Evolutionary conservation across 2,113 vertebrate genomes (phyloP), one percentile per base, ranked within the genome.

Genomic region (Scalopus aquaticus): DNA sequence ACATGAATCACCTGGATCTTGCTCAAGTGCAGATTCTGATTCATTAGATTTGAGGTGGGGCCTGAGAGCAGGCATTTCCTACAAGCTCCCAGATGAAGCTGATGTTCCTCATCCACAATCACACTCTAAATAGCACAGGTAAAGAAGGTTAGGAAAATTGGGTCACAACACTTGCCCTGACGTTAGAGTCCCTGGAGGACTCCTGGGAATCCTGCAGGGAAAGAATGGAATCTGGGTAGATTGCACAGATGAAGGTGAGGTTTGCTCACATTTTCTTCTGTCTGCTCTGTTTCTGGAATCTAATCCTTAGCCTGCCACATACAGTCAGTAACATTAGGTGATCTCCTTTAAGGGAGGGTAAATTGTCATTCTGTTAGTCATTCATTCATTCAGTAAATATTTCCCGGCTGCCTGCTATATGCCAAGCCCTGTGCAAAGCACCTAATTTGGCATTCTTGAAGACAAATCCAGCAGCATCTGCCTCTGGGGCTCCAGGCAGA

Each of bases 391-490:
- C 62, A 32, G 60, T 82, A 65, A 49, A 54, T 95, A 73, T 86
- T 95, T 94, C 58, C 78, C 39, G n/a, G 76, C 62, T 78, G 42
- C 70, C 87, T 87, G 69, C 67, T 77, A 5, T 88, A 74, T 74
- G 42, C 37, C 93, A 88, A 92, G 39, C 32, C 37, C 30, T 80
- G 16, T 54, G 81, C 6, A 77, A 49, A 93, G 51, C 37, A 69
- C 37, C 39, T 51, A 69, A 65, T 64, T 80, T 82, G 64, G 70
- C 82, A 9, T 39, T 22, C n/a, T 80, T 95, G 64, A 83, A 24
- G 17, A 32, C 56, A 58, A 74, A 78, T 58, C 49, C 67, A 56
- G 78, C n/a, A n/a, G 70, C 72, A 44, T 70, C 72, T 60, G 51
- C 64, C 64, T 72, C 13, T 49, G 17, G 44, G 49, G 79, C 6